phyloP scores from a whole-genome alignment of 2,113 vertebrate species.

The Nicator chloris region DNA sequence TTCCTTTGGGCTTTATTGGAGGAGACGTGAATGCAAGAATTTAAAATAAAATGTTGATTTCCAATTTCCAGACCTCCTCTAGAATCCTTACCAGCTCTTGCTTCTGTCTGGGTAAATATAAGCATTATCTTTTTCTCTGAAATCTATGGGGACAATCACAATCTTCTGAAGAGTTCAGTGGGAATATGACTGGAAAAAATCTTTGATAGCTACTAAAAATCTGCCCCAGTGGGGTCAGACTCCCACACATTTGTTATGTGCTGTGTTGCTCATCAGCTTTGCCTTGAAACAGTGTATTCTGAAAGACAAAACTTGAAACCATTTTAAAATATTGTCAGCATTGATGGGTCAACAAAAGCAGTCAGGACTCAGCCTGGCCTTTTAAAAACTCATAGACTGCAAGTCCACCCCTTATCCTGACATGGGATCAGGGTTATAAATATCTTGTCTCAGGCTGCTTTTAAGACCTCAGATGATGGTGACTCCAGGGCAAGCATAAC shows the following conservation, averaged over 20 bases:
- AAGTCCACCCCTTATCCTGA: neutral
- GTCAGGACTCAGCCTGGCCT: neutral
- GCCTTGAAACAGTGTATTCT: neutral
- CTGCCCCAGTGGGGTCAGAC: neutral
- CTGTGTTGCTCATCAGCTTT: neutral
- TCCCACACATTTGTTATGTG: neutral
- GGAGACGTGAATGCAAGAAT: neutral
- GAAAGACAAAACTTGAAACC: neutral
- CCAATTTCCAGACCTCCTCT: neutral
- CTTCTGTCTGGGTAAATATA: neutral
- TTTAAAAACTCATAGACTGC: neutral
- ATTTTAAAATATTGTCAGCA: neutral
- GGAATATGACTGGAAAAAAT: neutral
- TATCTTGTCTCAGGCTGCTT: neutral
- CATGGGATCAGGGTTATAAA: neutral
- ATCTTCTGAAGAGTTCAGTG: neutral
- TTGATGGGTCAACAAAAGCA: neutral
- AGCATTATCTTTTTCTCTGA: neutral
- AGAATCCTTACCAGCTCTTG: neutral
- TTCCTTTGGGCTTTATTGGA: neutral
- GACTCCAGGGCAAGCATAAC: fast-evolving
- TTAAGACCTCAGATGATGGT: neutral
- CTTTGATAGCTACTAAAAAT: neutral
- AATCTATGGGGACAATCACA: neutral
- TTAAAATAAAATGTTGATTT: neutral